phyloP scores from a whole-genome alignment of 1,140 invertebrate genomes.

The Mercenaria mercenaria region DNA sequence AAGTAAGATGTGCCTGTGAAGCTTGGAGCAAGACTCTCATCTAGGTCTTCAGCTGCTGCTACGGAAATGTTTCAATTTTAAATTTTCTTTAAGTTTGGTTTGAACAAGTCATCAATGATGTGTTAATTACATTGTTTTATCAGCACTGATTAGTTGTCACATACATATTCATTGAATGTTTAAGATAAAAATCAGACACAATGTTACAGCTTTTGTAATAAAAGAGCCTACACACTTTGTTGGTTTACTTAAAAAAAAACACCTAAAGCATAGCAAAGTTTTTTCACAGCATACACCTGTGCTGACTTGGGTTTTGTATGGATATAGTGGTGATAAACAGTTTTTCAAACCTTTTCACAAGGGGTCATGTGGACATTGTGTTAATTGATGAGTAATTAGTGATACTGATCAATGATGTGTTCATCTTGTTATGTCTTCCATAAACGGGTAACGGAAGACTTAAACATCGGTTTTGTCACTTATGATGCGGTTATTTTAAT shows the following conservation, averaged over 20 bases:
- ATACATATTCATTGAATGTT: not conserved
- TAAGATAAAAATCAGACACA: not conserved
- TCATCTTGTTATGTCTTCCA: not conserved
- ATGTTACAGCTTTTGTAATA: not conserved
- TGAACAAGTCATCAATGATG: not conserved
- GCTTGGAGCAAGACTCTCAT: no score
- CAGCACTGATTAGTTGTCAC: not conserved
- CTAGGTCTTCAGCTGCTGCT: no score
- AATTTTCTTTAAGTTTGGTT: no score
- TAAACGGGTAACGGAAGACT: conserved; percentile 23
- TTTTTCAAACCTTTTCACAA: not conserved
- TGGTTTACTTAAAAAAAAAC: not conserved
- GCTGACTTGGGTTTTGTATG: not conserved
- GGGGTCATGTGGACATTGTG: not conserved
- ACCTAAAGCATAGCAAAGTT: not conserved
- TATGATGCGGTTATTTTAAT: not conserved
- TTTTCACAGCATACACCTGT: conserved; percentile 19
- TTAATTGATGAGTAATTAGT: conserved; percentile 49
- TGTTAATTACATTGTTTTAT: not conserved
- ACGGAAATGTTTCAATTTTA: no score
- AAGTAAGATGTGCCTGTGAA: no score
- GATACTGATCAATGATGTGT: not conserved
- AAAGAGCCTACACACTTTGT: not conserved
- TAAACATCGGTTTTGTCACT: conserved; percentile 26
- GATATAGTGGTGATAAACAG: not conserved